These are phyloP conservation scores for Platichthys flesus DNA, from an alignment of 2,113 vertebrate genomes.

Conservation along the genomic window DNA sequence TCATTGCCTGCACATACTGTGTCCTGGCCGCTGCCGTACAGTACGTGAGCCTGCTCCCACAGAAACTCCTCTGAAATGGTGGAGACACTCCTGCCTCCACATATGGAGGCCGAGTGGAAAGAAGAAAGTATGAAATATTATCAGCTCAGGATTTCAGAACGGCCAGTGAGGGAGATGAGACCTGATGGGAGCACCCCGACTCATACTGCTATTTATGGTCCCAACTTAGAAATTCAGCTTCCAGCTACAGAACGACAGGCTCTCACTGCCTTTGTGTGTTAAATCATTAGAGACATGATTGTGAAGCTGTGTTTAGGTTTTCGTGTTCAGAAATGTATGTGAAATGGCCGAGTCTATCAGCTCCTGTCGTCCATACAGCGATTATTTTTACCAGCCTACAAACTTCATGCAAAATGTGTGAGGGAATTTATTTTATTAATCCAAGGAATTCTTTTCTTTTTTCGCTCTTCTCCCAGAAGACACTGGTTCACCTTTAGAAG, in stretches of 20 bases:
- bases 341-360: no score
- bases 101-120: conserved; percentile 29
- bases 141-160: conserved; percentile 57
- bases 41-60: conserved; percentile 13
- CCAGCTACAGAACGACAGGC: conserved; percentile 9
- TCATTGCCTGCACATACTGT: conserved; percentile 10
- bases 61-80: conserved; percentile 54
- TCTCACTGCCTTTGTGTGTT: background rate
- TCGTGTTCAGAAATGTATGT: conserved; percentile 3
- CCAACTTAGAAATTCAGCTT: conserved; percentile 39
- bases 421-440: background rate
- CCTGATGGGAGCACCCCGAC: conserved; percentile 46
- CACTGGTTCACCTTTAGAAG: no score
- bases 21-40: background rate
- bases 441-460: no score
- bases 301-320: background rate
- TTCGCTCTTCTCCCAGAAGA: no score
- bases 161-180: conserved; percentile 57
- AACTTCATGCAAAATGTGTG: no score
- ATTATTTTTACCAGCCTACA: no score
- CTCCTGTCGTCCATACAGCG: background rate
- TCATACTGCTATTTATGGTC: conserved; percentile 55
- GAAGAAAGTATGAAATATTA: conserved; percentile 75
- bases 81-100: conserved; percentile 47
- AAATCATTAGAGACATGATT: conserved; percentile 15